Evolutionary conservation across 2,113 vertebrate genomes (phyloP).

Genomic region (Datnioides undecimradiatus): DNA sequence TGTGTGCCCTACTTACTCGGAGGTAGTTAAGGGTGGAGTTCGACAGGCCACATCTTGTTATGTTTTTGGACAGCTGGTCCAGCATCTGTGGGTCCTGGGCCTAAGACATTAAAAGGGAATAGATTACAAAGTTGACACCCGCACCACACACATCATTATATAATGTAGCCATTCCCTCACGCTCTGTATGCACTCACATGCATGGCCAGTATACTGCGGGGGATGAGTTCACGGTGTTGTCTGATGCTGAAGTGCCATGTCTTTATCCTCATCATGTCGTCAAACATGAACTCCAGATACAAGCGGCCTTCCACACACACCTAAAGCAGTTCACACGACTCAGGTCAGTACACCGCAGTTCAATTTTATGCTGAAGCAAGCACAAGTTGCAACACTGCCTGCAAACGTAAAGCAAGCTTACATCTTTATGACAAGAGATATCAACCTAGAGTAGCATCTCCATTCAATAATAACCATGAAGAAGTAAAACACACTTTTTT

Average conservation of each 20-base stretch:
- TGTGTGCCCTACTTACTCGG: constrained; percentile 86
- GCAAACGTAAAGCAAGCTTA: neutral
- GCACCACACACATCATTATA: neutral
- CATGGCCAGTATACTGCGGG: constrained; percentile 98
- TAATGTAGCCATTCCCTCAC: neutral
- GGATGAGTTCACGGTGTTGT: constrained; percentile 98
- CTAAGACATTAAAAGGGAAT: constrained; percentile 71
- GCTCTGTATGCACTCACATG: constrained; percentile 87
- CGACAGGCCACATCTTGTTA: constrained; percentile 97
- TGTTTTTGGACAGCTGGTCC: constrained; percentile 99
- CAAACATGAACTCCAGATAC: constrained; percentile 99
- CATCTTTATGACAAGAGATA: neutral
- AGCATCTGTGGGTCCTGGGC: constrained; percentile 99
- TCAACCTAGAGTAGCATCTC: too few species aligned
- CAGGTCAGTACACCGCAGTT: neutral
- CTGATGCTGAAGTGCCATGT: constrained; percentile 99
- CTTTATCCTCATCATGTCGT: constrained; percentile 99
- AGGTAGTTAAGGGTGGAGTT: constrained; percentile 99
- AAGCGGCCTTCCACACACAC: constrained; percentile 97
- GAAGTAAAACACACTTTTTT: too few species aligned
- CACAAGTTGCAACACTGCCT: neutral
- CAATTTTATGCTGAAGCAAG: neutral
- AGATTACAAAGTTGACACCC: neutral
- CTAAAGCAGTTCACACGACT: constrained; percentile 74
- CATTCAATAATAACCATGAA: neutral